Evolutionary conservation across 2,888 invertebrate genomes (phyloP).

Genomic region (Mellilla xanthometata): DNA sequence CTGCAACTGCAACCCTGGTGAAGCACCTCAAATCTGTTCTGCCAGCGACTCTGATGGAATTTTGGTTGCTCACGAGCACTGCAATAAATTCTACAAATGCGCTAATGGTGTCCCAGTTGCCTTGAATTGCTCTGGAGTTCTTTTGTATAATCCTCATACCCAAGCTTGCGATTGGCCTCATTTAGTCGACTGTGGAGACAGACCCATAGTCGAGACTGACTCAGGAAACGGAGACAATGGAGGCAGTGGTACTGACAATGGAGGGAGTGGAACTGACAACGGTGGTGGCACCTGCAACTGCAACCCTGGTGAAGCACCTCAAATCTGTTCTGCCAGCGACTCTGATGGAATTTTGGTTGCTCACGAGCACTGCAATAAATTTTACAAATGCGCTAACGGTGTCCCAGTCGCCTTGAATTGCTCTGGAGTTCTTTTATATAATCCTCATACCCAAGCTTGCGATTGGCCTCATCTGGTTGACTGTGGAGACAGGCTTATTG

Average conservation of each 20-base stretch:
- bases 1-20: constrained; percentile 32
- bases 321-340: constrained; percentile 37
- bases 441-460: constrained; percentile 33
- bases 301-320: constrained; percentile 32
- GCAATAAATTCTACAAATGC: constrained; percentile 42
- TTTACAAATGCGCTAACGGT: constrained; percentile 32
- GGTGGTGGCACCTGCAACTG: constrained; percentile 26
- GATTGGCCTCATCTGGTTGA: constrained; percentile 40
- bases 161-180: constrained; percentile 42
- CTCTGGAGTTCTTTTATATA: constrained; percentile 26
- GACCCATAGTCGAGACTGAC: constrained; percentile 29
- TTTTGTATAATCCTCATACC: constrained; percentile 37
- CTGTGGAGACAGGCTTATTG: constrained; percentile 32
- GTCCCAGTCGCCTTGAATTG: constrained; percentile 29
- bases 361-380: constrained; percentile 47
- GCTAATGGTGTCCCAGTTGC: constrained; percentile 27
- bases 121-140: constrained; percentile 29
- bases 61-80: constrained; percentile 38
- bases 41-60: constrained; percentile 36
- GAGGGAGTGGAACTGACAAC: constrained; percentile 1
- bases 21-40: constrained; percentile 36
- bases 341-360: constrained; percentile 43
- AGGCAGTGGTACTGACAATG: constrained; percentile 7
- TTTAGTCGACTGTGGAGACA: constrained; percentile 41
- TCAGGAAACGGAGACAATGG: constrained; percentile 1